phyloP scores from a whole-genome alignment of 1,140 invertebrate genomes.

The Drosophila ananassae region DNA sequence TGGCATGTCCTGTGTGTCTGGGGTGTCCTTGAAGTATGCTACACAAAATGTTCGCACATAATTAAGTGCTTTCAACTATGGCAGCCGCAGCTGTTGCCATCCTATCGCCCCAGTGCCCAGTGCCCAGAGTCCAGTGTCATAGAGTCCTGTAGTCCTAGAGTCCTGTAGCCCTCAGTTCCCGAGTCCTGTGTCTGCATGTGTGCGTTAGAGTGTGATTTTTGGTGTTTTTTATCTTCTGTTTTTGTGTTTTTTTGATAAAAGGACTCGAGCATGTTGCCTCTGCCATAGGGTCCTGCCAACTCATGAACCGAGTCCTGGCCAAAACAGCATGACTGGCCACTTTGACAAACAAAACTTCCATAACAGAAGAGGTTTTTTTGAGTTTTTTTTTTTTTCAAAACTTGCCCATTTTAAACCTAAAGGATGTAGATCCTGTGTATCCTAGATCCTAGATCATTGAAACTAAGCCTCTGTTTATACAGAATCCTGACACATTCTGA shows the following conservation, averaged over 20 bases:
- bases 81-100: conserved; percentile 17
- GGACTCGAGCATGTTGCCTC: conserved; percentile 8
- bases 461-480: background rate
- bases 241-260: conserved; percentile 19
- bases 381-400: too few relatives aligned
- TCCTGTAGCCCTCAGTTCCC: background rate
- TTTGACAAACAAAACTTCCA: too few relatives aligned
- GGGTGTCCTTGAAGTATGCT: conserved; percentile 5
- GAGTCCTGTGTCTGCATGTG: background rate
- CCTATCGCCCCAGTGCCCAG: background rate
- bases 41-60: conserved; percentile 60
- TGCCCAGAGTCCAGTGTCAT: background rate
- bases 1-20: background rate
- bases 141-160: conserved; percentile 1
- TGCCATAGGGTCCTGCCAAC: background rate
- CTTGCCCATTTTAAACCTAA: too few relatives aligned
- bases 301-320: background rate
- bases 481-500: conserved; percentile 3
- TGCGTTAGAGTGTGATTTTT: conserved; percentile 14
- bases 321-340: conserved; percentile 6
- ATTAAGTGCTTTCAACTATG: conserved; percentile 48
- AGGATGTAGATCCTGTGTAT: too few relatives aligned
- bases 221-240: background rate
- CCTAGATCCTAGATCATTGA: too few relatives aligned
- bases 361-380: too few relatives aligned